A percentile compares a stretch with the other conserved stretches of the same genome.
phyloP scores from a whole-genome alignment of 2,113 vertebrate species.

The Hyperoodon ampullatus region DNA sequence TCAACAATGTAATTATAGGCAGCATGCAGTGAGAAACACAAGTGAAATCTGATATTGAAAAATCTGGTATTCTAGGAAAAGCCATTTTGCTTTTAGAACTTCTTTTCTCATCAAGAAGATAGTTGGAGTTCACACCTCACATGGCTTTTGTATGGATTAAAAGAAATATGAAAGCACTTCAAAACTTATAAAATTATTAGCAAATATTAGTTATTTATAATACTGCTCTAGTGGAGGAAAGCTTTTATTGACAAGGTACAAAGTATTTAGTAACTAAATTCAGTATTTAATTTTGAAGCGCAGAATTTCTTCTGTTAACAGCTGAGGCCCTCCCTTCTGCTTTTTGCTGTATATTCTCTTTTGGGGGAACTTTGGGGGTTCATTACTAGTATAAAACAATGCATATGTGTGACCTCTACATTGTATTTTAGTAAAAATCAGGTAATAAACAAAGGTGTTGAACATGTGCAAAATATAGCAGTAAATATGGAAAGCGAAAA shows the following conservation, averaged over 20 bases:
- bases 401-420: background rate
- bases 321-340: background rate
- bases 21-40: background rate
- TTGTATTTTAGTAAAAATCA: conserved; percentile 1
- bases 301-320: background rate
- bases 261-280: background rate
- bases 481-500: background rate
- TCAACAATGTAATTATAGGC: background rate
- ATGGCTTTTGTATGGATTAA: background rate
- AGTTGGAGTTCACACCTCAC: background rate
- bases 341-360: background rate
- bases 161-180: background rate
- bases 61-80: background rate
- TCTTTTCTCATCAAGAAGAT: background rate
- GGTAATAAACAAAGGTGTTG: background rate
- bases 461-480: background rate
- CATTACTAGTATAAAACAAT: background rate
- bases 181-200: background rate
- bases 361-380: background rate
- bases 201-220: background rate
- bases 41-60: background rate
- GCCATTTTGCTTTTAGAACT: background rate
- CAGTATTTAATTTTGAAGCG: conserved; percentile 27
- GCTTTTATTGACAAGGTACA: background rate
- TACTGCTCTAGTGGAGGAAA: background rate